Percentiles rank a stretch among this genome's conserved stretches.
These are phyloP conservation scores for Anticlea derivata DNA, from an alignment of 2,888 invertebrate species.

Conservation along the genomic window DNA sequence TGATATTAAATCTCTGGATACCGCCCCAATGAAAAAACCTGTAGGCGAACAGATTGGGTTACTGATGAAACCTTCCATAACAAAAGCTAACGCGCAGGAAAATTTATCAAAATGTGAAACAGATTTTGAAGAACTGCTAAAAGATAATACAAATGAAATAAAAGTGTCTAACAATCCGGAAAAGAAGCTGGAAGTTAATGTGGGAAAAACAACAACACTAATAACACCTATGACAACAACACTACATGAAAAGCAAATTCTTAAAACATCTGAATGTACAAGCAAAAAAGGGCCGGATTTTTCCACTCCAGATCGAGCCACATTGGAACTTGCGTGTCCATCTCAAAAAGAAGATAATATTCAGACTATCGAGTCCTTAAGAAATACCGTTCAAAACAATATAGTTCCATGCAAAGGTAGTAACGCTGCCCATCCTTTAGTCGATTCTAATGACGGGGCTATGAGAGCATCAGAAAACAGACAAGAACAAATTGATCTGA, in stretches of 20 bases:
- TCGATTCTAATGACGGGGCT: constrained; percentile 1
- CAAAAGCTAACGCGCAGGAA: constrained; percentile 34
- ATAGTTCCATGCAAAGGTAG: constrained; percentile 5
- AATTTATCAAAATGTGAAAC: constrained; percentile 68
- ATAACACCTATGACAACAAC: constrained; percentile 43
- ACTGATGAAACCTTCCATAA: constrained; percentile 31
- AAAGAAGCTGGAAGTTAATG: constrained; percentile 71
- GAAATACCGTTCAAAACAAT: constrained; percentile 12
- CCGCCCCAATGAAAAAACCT: constrained; percentile 31
- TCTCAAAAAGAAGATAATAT: constrained; percentile 10
- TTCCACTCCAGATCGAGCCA: constrained; percentile 1
- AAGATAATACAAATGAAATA: constrained; percentile 79
- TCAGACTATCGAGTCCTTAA: background rate
- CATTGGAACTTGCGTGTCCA: background rate
- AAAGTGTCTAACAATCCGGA: constrained; percentile 72
- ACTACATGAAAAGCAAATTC: constrained; percentile 37
- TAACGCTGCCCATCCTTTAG: constrained; percentile 3
- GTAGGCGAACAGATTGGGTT: constrained; percentile 46
- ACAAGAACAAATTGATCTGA: constrained; percentile 13
- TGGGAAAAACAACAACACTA: constrained; percentile 64
- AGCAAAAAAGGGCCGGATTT: constrained; percentile 32
- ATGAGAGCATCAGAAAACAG: constrained; percentile 8
- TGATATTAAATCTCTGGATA: constrained; percentile 38
- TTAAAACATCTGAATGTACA: constrained; percentile 31
- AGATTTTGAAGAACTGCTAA: constrained; percentile 78